Percentiles rank a stretch among this genome's conserved stretches.
phyloP scores from a whole-genome alignment of 2,888 invertebrate genomes.

The Caenorhabditis drosophilae region DNA sequence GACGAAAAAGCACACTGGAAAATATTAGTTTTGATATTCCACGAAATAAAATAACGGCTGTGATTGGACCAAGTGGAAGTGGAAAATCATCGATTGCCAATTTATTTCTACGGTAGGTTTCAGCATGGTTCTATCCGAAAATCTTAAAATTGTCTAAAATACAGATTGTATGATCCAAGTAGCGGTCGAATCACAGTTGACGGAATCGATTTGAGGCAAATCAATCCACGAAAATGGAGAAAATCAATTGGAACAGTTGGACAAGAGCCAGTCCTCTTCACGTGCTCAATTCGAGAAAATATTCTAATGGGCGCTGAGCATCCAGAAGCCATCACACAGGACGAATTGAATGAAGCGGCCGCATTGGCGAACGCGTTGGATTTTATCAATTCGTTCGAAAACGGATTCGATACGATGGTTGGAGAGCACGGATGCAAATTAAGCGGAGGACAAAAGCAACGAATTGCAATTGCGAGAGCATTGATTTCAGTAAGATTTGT shows the following conservation, averaged over 20 bases:
- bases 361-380: conserved; percentile 84
- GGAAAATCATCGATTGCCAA: conserved; percentile 90
- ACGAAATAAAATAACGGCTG: conserved; percentile 79
- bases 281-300: conserved; percentile 86
- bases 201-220: conserved; percentile 77
- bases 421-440: conserved; percentile 80
- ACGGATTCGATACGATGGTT: conserved; percentile 80
- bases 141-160: conserved; percentile 83
- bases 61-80: conserved; percentile 88
- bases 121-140: conserved; percentile 93
- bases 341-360: conserved; percentile 74
- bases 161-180: conserved; percentile 80
- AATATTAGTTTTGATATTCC: conserved; percentile 77
- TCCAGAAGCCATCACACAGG: conserved; percentile 71
- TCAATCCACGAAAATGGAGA: conserved; percentile 78
- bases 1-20: conserved; percentile 75
- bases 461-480: conserved; percentile 57
- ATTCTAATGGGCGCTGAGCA: conserved; percentile 82
- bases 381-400: conserved; percentile 77
- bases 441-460: conserved; percentile 71
- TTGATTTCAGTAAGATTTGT: conserved; percentile 29
- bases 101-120: conserved; percentile 81
- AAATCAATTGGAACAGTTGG: conserved; percentile 84
- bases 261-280: conserved; percentile 93
- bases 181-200: conserved; percentile 77